Percentiles rank a stretch among this genome's conserved stretches.
Evolutionary conservation across 2,113 vertebrate species (phyloP).

Genomic region (Dipodomys spectabilis): DNA sequence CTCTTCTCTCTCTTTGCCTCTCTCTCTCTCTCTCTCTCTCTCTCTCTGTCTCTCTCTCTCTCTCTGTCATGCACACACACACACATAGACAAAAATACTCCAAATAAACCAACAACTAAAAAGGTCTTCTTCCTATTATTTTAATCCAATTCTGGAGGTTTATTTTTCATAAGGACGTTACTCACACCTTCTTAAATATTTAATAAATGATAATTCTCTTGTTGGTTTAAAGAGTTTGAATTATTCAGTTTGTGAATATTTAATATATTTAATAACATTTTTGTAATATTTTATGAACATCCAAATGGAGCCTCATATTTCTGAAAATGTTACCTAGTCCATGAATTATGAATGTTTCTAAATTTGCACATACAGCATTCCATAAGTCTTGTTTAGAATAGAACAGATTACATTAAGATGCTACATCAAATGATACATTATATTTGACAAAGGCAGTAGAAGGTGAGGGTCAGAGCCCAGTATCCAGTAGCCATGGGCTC

Average conservation of each 20-base stretch:
- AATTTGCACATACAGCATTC: slow-evolving; percentile 13
- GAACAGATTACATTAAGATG: slow-evolving; percentile 1
- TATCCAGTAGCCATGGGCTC: neutral
- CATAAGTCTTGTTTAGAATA: slow-evolving; percentile 5
- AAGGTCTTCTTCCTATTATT: neutral
- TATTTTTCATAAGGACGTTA: slow-evolving; percentile 41
- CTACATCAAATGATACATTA: neutral
- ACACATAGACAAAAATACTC: too few species aligned
- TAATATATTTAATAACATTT: slow-evolving; percentile 43
- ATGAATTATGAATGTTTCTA: slow-evolving; percentile 25
- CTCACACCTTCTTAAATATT: neutral
- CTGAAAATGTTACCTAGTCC: slow-evolving; percentile 39
- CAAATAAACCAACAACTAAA: neutral
- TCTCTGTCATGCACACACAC: too few species aligned
- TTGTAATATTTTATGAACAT: neutral
- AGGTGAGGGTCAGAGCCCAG: neutral
- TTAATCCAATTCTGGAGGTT: neutral
- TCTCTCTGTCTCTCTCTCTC: too few species aligned
- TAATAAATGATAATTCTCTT: slow-evolving; percentile 21
- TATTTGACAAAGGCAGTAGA: neutral
- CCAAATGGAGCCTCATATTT: slow-evolving; percentile 12
- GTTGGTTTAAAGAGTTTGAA: neutral
- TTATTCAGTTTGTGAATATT: slow-evolving; percentile 6
- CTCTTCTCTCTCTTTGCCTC: too few species aligned
- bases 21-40: too few species aligned